Base-by-base conservation (phyloP, 2,888 invertebrate species). In the Caenorhabditis macrosperma region DNA sequence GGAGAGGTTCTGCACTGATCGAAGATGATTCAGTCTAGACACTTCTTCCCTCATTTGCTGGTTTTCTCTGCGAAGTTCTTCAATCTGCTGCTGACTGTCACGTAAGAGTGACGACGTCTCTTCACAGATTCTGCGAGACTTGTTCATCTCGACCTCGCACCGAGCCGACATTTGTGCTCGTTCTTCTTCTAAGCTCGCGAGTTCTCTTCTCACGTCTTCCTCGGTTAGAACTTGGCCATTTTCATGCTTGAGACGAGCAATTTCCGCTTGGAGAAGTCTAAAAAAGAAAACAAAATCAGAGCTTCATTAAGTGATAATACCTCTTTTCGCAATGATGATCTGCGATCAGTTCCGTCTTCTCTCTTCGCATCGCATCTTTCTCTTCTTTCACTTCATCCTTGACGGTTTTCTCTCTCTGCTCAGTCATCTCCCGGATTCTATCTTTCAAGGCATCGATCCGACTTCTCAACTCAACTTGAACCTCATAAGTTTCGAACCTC, bases 321-420 rank as follows among this genome's bases (percentile, higher is more conserved):
- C 69, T 52, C n/a, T 26, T 68, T 35, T 68, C 48, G 6, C 48
- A n/a, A 0, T 1, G 15, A 22, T 61, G 60, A n/a, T 54, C 33
- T 26, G 22, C 38, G 22, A 41, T 41, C 41, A 69, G 41, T 17
- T 69, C 69, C 12, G 4, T 52, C 33, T 60, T 7, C 33, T 52
- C 60, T 12, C 69, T 52, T 12, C 41, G n/a, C 52, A 50, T 9
- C 24, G 41, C 30, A 7, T 33, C 69, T 41, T 48, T 41, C 41
- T 69, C 69, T 24, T 69, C 69, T 7, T 60, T 59, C 15, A 59
- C 50, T 33, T 68, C 68, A 30, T 68, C 68, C 35, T 44, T 48
- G 24, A 67, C 35, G 24, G 38, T 15, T 15, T 4, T 10, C 22
- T 68, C 68, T 17, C 38, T 28, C 50, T 60, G 38, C 44, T 33